Evolutionary conservation across 2,113 vertebrate genomes (phyloP).

Genomic region (Coturnix japonica): DNA sequence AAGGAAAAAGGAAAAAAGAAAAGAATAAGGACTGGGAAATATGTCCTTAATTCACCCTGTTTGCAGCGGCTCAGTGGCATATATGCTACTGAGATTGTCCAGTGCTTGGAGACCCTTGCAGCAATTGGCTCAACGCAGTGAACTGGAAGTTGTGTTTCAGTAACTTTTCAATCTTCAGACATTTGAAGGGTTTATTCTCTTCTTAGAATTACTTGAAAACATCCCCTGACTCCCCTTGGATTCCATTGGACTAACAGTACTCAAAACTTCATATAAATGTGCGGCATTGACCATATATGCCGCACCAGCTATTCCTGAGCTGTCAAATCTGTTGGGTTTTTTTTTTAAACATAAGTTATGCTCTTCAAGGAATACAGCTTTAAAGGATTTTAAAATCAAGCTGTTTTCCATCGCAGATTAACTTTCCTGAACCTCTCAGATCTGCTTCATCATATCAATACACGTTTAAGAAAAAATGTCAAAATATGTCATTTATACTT

Average conservation of each 20-base stretch:
- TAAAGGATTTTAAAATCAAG: neutral
- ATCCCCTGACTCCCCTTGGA: neutral
- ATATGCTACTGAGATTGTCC: conserved; percentile 20
- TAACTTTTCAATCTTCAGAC: conserved; percentile 24
- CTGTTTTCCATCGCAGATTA: neutral
- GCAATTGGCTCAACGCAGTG: conserved; percentile 23
- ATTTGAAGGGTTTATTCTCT: conserved; percentile 17
- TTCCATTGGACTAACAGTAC: neutral
- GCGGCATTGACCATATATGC: neutral
- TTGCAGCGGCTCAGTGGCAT: conserved; percentile 8
- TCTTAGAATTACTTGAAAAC: conserved; percentile 15
- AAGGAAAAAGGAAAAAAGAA: neutral
- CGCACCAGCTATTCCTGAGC: neutral
- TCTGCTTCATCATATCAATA: neutral
- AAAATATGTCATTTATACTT: neutral
- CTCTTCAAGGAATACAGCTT: neutral
- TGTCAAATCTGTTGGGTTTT: neutral
- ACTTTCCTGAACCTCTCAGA: neutral
- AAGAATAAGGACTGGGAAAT: conserved; percentile 51
- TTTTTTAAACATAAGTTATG: neutral
- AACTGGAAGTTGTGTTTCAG: conserved; percentile 36
- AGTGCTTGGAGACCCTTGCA: conserved; percentile 37
- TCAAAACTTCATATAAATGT: neutral
- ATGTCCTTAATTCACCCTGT: conserved; percentile 63
- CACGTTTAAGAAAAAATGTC: neutral